Conservation (phyloP, 2,888 invertebrate species). For the Rhamnusium bicolor region DNA sequence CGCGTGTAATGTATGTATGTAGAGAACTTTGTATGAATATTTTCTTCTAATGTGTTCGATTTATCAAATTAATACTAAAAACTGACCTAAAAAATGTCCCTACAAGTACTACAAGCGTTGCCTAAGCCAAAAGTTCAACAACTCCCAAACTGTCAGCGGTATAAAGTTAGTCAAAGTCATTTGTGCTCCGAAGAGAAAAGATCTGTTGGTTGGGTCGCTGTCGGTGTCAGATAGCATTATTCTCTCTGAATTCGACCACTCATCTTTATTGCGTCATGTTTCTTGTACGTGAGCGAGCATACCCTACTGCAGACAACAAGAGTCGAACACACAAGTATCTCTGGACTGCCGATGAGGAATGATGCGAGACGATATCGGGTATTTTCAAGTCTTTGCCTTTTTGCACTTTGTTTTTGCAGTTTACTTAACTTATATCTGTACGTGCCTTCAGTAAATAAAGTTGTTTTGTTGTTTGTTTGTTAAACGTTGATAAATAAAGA, state of each 20-base stretch:
- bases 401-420: constrained; percentile 36
- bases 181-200: constrained; percentile 32
- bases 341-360: constrained; percentile 59
- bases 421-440: constrained; percentile 21
- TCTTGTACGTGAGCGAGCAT: constrained; percentile 63
- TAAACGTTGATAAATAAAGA: not conserved
- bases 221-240: constrained; percentile 41
- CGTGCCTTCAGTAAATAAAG: constrained; percentile 13
- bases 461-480: constrained; percentile 4
- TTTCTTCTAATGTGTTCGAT: not conserved
- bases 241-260: constrained; percentile 55
- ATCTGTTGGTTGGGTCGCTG: constrained; percentile 33
- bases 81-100: not conserved
- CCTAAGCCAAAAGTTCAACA: not conserved
- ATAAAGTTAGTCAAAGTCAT: constrained; percentile 33
- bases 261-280: constrained; percentile 66
- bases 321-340: constrained; percentile 39
- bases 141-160: not conserved
- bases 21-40: no score
- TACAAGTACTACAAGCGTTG: not conserved
- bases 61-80: not conserved
- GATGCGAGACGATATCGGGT: constrained; percentile 48
- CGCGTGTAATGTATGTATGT: no score
- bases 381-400: constrained; percentile 27
- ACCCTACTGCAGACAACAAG: constrained; percentile 27